A percentile compares a stretch with the other conserved stretches of the same genome.
phyloP scores from a whole-genome alignment of 2,113 vertebrate genomes.

The Pagrus major region DNA sequence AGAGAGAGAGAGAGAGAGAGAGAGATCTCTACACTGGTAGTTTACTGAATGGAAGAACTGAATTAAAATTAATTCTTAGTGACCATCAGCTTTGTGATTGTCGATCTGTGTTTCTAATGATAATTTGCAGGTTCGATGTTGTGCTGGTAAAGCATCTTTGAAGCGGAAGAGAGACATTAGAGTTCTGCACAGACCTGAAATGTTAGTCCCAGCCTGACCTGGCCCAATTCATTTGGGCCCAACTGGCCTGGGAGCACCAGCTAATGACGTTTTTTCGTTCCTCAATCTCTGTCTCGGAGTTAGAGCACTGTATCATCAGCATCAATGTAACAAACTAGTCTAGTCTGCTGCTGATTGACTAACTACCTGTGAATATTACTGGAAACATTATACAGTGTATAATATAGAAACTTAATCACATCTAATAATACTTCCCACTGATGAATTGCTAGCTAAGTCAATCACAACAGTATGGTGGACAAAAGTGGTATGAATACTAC shows the following conservation, averaged over 20 bases:
- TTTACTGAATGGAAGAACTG: constrained; percentile 15
- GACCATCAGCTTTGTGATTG: background rate
- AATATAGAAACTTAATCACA: background rate
- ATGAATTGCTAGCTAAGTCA: background rate
- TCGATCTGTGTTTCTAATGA: background rate
- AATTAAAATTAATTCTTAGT: background rate
- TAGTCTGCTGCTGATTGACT: background rate
- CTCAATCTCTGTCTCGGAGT: background rate
- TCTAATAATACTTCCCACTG: background rate
- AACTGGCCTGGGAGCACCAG: constrained; percentile 6
- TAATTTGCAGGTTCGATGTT: background rate
- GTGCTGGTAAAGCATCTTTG: background rate
- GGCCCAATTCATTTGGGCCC: constrained; percentile 3
- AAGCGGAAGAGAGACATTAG: background rate
- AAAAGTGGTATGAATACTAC: no score
- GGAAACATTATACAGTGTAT: background rate
- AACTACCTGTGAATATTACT: background rate
- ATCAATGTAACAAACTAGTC: background rate
- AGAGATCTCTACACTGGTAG: background rate
- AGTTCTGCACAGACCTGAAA: constrained; percentile 6
- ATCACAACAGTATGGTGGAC: background rate
- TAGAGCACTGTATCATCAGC: background rate
- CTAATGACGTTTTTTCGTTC: background rate
- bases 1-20: constrained; percentile 21
- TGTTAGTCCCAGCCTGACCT: constrained; percentile 2